Percentiles rank a stretch among this genome's conserved stretches.
Evolutionary conservation across 2,797 vertebrate species (phyloP).

Genomic region (Peromyscus attwateri): DNA sequence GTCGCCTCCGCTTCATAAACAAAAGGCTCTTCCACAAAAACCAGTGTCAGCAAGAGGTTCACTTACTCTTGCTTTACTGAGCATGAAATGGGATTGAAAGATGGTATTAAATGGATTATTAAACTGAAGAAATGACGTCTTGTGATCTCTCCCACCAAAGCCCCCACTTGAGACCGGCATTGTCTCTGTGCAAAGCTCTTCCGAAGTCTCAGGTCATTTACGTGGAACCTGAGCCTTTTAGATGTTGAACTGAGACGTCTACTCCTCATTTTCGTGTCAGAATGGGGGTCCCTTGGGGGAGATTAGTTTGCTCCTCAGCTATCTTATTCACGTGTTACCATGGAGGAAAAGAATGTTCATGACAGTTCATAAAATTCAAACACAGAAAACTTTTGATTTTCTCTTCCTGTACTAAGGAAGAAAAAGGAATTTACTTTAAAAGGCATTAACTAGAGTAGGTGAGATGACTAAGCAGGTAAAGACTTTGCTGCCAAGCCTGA

Average conservation of each 20-base stretch:
- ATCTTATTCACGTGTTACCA: conserved; percentile 69
- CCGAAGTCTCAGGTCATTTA: conserved; percentile 68
- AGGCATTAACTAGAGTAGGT: not conserved
- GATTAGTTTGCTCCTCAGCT: conserved; percentile 13
- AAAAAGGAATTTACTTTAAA: conserved; percentile 48
- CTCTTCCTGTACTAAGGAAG: not conserved
- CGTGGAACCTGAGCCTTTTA: conserved; percentile 75
- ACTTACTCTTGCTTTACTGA: conserved; percentile 90
- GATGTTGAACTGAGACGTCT: conserved; percentile 72
- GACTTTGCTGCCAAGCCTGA: not conserved
- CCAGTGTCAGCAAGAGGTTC: conserved; percentile 85
- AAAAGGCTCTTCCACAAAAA: conserved; percentile 86
- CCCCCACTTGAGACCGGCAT: conserved; percentile 74
- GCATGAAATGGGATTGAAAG: conserved; percentile 91
- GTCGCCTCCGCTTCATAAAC: conserved; percentile 85
- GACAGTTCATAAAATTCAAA: conserved; percentile 38
- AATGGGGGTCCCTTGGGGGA: conserved; percentile 59
- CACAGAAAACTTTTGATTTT: conserved; percentile 20
- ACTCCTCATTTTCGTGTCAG: conserved; percentile 68
- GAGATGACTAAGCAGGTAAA: not conserved
- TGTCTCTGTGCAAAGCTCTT: conserved; percentile 78
- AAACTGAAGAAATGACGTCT: conserved; percentile 88
- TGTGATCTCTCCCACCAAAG: conserved; percentile 85
- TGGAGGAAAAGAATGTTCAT: conserved; percentile 18
- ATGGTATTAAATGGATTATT: conserved; percentile 90